Conservation (phyloP, 2,113 vertebrate species). For the Lycocorax pyrrhopterus region DNA sequence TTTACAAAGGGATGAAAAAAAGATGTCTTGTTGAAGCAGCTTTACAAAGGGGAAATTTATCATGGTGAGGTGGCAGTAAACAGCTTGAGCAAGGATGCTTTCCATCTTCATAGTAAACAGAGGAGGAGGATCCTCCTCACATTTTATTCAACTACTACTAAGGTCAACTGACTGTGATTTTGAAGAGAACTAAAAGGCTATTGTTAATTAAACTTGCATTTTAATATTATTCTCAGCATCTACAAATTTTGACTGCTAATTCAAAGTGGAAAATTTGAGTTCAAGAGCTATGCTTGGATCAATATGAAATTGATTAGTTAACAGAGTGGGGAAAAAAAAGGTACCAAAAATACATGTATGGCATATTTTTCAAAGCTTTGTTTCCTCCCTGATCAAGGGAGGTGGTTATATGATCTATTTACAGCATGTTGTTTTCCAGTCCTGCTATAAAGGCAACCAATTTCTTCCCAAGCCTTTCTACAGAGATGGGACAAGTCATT, state of each 20-base stretch:
- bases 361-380: neutral
- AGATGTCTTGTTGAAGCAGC: neutral
- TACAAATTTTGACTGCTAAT: neutral
- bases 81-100: neutral
- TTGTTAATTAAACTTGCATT: neutral
- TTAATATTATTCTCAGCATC: neutral
- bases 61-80: neutral
- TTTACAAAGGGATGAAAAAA: neutral
- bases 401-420: neutral
- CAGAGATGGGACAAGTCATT: neutral
- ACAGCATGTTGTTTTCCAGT: neutral
- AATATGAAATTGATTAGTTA: neutral
- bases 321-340: neutral
- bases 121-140: neutral
- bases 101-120: neutral
- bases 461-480: neutral
- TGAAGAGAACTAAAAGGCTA: neutral
- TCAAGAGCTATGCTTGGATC: neutral
- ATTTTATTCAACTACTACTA: neutral
- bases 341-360: neutral
- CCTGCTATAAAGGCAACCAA: neutral
- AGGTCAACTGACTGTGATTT: neutral
- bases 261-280: neutral
- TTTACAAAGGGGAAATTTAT: neutral
- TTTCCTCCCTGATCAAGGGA: neutral